Evolutionary conservation across 2,797 vertebrate species (phyloP), one percentile per base, ranked within the genome.

Genomic region (Rhincodon typus): DNA sequence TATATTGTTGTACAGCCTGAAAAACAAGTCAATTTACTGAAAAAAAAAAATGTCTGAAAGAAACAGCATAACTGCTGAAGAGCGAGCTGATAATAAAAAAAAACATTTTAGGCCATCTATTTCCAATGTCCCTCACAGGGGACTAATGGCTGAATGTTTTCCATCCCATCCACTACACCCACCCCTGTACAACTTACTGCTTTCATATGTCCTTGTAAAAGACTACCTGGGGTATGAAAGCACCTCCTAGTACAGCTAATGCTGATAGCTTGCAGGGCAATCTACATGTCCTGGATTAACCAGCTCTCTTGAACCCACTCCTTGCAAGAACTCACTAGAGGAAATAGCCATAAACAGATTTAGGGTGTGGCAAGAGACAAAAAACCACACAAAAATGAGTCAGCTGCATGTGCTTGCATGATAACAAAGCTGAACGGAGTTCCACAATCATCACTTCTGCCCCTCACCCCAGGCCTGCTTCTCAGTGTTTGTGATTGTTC

Each of bases 1-100:
- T 67, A 69, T 93, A n/a, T 93, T 42, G 38, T 21, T 12, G 62
- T n/a, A 93, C n/a, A 67, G 38, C 90, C n/a, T 42, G 90, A 93
- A 93, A 93, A 93, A 93, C 62, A 66, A 69, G 62, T n/a, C 23
- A 66, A 69, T 69, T 69, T 38, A 69, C 90, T 93, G 38, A 91
- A 66, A 66, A 66, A 42, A 38, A 62, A 62, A n/a, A n/a, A n/a
- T 46, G 62, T 38, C 66, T 93, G n/a, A 67, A 93, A 21, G 8
- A 69, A 93, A 23, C 42, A 84, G 66, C n/a, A 42, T 69, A n/a
- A 25, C 19, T 62, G 38, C 66, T 67, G 34, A 69, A 93, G 23
- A 42, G 66, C 0, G 69, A 93, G 21, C 7, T 93, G 21, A 1
- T 90, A 34, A 90, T 27, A 3, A 90, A 62, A 90, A 62, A 57